Conservation (phyloP, 2,113 vertebrate species). For the Calypte anna region DNA sequence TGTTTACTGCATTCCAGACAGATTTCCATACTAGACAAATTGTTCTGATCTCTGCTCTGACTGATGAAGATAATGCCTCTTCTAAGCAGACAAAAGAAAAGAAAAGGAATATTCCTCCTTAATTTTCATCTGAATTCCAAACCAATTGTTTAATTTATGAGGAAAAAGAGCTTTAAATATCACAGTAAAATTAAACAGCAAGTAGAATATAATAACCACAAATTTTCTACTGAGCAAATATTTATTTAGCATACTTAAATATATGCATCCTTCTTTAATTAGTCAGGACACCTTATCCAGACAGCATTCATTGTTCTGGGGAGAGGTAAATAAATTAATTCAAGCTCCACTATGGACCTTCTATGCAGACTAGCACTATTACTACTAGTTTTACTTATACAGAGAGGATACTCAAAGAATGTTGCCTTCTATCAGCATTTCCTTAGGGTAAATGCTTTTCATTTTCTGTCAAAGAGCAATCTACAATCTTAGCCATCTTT, state of each 20-base stretch:
- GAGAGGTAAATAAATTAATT: not conserved
- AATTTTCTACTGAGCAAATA: not conserved
- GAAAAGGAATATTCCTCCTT: not conserved
- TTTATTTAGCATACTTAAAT: conserved; percentile 3
- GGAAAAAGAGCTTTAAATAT: not conserved
- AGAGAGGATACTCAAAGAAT: not conserved
- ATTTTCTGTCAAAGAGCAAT: not conserved
- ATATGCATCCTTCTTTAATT: not conserved
- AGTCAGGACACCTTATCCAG: not conserved
- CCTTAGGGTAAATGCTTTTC: not conserved
- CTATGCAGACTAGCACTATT: not conserved
- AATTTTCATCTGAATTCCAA: not conserved
- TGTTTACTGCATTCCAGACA: conserved; percentile 3
- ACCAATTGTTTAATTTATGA: not conserved
- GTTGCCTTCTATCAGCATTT: not conserved
- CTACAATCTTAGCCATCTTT: not conserved
- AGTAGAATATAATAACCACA: not conserved
- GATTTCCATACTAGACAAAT: not conserved
- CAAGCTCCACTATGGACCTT: not conserved
- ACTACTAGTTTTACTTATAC: not conserved
- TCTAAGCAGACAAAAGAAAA: not conserved
- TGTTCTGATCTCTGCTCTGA: not conserved
- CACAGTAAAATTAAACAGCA: not conserved
- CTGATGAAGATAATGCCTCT: not conserved
- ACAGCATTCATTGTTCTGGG: not conserved